Evolutionary conservation across 1,140 invertebrate species (phyloP), one percentile per base, ranked within the genome.

Genomic region (Drosophila burlai): DNA sequence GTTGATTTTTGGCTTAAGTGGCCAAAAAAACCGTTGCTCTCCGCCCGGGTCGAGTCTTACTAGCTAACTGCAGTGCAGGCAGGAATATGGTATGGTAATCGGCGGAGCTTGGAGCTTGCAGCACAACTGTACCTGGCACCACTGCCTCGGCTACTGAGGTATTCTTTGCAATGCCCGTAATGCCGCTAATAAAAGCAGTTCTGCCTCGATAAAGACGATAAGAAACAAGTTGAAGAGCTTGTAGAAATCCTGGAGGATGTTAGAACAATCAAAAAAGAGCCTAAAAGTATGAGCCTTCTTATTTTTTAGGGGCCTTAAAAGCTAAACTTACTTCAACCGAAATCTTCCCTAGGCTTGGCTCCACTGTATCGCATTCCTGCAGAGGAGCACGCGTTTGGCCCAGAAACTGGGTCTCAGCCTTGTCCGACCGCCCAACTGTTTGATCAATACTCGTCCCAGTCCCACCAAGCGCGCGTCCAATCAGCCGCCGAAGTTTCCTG

Each of bases 11-110:
- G 86, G 91, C 80, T 64, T 58, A 29, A 52, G 26, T 54, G 67
- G 78, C 91, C 90, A 92, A 92, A 92, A 92, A 85, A 92, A 92
- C 74, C 75, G 91, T 92, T 92, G 91, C 81, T 77, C 81, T 83
- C 82, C 55, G 83, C 83, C 79, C 81, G 74, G 74, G 72, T 83
- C 69, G 80, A 80, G 69, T 86, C 86, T 82, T 86, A 92, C 80
- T 74, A 62, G 76, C 69, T 87, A 80, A 82, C 71, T 92, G 69
- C 54, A 81, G 42, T 42, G 13, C 21, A n/a, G 21, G 9, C 21
- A 8, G 10, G 15, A 24, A n/a, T 36, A 16, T 24, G 59, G 40
- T 77, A 76, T 42, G 74, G 49, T 42, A 71, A 66, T 57, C 60
- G 55, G 26, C 43, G 54, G 64, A 57, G 26, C 34, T 54, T 36